Percentiles rank a stretch among this genome's conserved stretches.
Conservation (phyloP, 2,888 invertebrate species). For the Drosophila rellima region DNA sequence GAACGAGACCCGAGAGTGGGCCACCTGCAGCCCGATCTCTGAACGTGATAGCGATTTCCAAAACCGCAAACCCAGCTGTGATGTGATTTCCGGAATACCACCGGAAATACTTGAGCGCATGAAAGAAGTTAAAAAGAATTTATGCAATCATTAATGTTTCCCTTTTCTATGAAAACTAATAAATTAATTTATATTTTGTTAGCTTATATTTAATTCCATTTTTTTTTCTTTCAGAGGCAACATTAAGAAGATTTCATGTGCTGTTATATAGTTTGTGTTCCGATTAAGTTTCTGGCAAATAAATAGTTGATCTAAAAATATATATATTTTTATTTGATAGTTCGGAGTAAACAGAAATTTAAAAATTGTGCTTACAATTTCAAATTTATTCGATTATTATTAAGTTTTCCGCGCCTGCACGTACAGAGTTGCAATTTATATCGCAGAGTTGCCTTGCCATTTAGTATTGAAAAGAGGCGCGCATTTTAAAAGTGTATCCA, state of each 20-base stretch:
- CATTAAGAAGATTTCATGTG: constrained; percentile 10
- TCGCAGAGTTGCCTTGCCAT: constrained; percentile 17
- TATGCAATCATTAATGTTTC: constrained; percentile 2
- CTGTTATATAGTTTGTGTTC: neutral
- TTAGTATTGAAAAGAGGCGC: constrained; percentile 12
- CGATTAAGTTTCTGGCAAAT: neutral
- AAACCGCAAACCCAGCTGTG: constrained; percentile 22
- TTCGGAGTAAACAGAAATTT: neutral
- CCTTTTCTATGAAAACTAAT: constrained; percentile 10
- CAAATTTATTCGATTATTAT: constrained; percentile 5
- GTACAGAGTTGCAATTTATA: constrained; percentile 21
- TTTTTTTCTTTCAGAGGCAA: constrained; percentile 49
- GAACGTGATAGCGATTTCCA: neutral
- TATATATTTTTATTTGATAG: neutral
- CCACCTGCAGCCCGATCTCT: constrained; percentile 31
- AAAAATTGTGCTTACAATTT: constrained; percentile 8
- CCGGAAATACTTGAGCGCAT: constrained; percentile 56
- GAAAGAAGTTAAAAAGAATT: constrained; percentile 33
- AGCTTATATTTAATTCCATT: constrained; percentile 25
- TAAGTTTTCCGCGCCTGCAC: neutral
- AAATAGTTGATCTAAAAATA: neutral
- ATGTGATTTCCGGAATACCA: constrained; percentile 25
- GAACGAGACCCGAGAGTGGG: constrained; percentile 50
- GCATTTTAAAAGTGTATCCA: constrained; percentile 19
- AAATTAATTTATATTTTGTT: constrained; percentile 4